These are phyloP conservation scores for Drosophila quinaria DNA, from an alignment of 2,888 invertebrate genomes.

Conservation along the genomic window DNA sequence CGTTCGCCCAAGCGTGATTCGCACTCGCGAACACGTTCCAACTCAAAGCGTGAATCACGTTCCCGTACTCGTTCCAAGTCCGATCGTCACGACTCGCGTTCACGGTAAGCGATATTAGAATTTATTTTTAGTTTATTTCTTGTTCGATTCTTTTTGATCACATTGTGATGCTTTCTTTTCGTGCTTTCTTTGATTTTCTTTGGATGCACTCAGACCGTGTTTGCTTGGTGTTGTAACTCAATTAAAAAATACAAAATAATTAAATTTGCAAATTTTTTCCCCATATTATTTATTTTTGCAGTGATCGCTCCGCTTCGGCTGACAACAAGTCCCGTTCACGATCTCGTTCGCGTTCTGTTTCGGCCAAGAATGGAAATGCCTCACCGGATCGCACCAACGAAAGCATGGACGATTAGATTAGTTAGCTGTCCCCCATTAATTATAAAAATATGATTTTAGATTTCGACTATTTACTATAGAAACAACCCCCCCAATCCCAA, in stretches of 20 bases:
- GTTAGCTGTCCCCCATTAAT: constrained; percentile 72
- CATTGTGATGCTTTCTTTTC: constrained; percentile 58
- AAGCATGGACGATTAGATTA: constrained; percentile 86
- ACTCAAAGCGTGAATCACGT: constrained; percentile 85
- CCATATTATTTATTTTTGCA: constrained; percentile 76
- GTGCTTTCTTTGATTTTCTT: constrained; percentile 78
- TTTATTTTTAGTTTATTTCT: constrained; percentile 45
- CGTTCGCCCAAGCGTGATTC: constrained; percentile 86
- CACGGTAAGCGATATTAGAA: constrained; percentile 84
- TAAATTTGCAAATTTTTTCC: constrained; percentile 32
- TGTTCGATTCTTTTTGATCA: constrained; percentile 28
- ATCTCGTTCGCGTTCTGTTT: constrained; percentile 87
- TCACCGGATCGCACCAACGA: constrained; percentile 86
- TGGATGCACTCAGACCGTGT: constrained; percentile 58
- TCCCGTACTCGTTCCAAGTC: constrained; percentile 86
- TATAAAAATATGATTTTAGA: constrained; percentile 73
- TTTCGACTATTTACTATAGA: constrained; percentile 71
- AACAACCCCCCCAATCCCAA: constrained; percentile 37
- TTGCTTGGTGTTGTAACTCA: constrained; percentile 49
- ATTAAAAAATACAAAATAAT: constrained; percentile 28
- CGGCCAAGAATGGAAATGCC: constrained; percentile 87
- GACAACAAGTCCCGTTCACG: constrained; percentile 88
- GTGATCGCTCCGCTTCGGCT: constrained; percentile 90
- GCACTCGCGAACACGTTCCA: constrained; percentile 85
- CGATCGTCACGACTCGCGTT: constrained; percentile 86